These are phyloP conservation scores for Pygoscelis adeliae DNA, from an alignment of 2,113 vertebrate genomes.

Conservation along the genomic window DNA sequence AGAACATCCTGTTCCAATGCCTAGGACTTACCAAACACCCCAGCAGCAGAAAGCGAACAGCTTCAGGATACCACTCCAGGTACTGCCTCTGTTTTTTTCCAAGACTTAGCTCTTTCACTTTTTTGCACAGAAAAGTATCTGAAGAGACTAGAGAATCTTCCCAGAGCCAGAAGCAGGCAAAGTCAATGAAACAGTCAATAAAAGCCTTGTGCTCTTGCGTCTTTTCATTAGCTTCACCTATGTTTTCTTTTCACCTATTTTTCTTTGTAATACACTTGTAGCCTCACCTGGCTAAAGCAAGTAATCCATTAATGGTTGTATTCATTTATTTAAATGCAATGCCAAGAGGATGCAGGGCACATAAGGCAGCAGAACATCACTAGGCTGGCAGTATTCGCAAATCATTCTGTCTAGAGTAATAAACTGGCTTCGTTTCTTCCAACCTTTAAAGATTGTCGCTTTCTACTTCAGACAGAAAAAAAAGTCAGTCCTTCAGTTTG, in stretches of 20 bases:
- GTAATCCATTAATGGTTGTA: background rate
- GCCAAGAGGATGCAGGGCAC: background rate
- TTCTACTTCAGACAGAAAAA: background rate
- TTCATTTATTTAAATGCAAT: constrained; percentile 27
- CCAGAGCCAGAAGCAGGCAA: background rate
- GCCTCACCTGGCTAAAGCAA: background rate
- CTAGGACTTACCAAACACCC: background rate
- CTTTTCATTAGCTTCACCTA: background rate
- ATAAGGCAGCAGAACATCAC: background rate
- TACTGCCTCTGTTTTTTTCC: background rate
- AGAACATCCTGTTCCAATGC: background rate
- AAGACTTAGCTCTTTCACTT: background rate
- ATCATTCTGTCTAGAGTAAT: background rate
- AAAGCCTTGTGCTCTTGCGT: background rate
- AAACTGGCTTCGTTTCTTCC: background rate
- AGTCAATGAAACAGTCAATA: background rate
- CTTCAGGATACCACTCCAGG: background rate
- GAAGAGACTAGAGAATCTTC: background rate
- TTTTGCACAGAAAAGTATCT: background rate
- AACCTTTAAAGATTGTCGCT: background rate
- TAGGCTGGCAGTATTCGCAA: background rate
- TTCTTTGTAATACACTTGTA: background rate
- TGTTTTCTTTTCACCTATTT: background rate
- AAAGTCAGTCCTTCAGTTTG: background rate
- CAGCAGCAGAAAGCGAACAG: background rate